phyloP scores from a whole-genome alignment of 2,888 invertebrate species.

The Trissoscelio sp. region DNA sequence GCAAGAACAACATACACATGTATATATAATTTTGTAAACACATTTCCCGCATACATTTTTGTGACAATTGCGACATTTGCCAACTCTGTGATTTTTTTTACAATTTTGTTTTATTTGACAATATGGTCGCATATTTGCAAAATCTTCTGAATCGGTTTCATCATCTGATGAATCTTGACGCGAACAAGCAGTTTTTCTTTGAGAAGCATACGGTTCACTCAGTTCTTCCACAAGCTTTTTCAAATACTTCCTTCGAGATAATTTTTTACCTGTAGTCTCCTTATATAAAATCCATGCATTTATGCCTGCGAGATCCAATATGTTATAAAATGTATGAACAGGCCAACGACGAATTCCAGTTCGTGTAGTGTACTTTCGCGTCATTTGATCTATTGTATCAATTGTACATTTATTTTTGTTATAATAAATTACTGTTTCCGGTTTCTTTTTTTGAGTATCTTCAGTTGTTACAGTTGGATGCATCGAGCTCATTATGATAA shows the following conservation, averaged over 20 bases:
- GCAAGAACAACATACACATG: too few relatives aligned
- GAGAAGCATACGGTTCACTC: not conserved
- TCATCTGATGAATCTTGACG: too few relatives aligned
- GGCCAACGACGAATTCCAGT: constrained; percentile 41
- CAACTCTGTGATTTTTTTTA: too few relatives aligned
- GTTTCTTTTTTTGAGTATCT: not conserved
- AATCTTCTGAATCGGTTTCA: too few relatives aligned
- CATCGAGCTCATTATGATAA: not conserved
- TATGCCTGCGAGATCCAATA: constrained; percentile 66
- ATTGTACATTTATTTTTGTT: constrained; percentile 71
- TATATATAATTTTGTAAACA: too few relatives aligned
- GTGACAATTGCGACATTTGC: too few relatives aligned
- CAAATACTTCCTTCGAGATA: not conserved
- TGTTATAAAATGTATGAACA: constrained; percentile 69
- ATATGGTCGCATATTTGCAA: too few relatives aligned
- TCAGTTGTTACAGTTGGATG: not conserved
- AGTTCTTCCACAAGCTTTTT: not conserved
- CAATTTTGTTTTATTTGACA: too few relatives aligned
- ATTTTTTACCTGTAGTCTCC: not conserved
- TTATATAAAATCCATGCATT: constrained; percentile 15
- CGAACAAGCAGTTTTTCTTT: too few relatives aligned
- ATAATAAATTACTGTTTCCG: not conserved
- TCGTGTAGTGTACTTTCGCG: not conserved
- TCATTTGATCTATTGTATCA: constrained; percentile 45
- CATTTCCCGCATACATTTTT: too few relatives aligned